Evolutionary conservation across 1,140 invertebrate genomes (phyloP), one percentile per base, ranked within the genome.

Genomic region (Bombus breviceps): DNA sequence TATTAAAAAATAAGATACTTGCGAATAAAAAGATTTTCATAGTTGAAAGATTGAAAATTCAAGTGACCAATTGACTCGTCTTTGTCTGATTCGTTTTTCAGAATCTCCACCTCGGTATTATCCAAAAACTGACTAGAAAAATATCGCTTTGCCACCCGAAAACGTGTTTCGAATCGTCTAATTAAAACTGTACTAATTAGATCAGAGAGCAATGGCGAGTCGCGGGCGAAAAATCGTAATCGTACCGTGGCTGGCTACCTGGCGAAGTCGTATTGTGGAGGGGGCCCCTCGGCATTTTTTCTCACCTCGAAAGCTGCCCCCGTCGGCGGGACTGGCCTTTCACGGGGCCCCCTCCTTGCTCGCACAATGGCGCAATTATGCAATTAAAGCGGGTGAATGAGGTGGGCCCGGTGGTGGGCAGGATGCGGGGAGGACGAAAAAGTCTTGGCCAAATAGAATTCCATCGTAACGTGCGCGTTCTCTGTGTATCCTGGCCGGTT

Each of bases 301-400:
- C 72, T 86, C 82, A 75, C 59, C 77, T 83, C 66, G 53, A 37
- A 41, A 78, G 62, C 41, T 57, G 74, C 34, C 43, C 53, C 47
- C 47, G 74, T n/a, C 34, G 37, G 53, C 39, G 25, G 66, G 81
- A 47, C 83, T 72, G 79, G 47, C 89, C 84, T 83, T 90, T 91
- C 85, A 86, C 85, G 80, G 79, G 80, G 43, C 39, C 88, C 88
- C 80, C 66, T 37, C 22, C 66, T n/a, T 22, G 15, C 15, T 75
- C 86, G 83, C 83, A 94, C 92, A 94, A 93, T 93, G 86, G 90
- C 90, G 91, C 91, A 94, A 94, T 94, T 93, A 93, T 94, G 91
- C 93, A 94, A 94, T 94, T 93, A 93, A 93, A 92, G 81, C 85
- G 71, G 66, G 72, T 85, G 88, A 90, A 90, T 86, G 83, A 85